Evolutionary conservation across 2,888 invertebrate genomes (phyloP).

Genomic region (Lasioglossum calceatum): DNA sequence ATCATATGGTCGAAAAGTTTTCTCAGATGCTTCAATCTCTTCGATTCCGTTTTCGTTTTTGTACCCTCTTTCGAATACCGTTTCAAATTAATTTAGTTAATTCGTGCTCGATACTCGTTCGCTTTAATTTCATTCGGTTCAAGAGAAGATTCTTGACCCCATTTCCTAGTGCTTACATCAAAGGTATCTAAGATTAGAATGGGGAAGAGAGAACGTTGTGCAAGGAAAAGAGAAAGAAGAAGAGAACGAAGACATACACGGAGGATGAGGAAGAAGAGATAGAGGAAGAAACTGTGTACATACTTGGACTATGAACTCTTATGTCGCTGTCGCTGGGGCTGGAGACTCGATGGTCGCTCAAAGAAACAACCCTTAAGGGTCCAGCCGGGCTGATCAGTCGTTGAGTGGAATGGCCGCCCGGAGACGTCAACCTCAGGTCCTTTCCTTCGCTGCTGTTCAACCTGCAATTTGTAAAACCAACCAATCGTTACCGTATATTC

Average conservation of each 20-base stretch:
- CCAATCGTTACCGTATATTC: no score
- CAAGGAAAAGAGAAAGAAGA: not conserved
- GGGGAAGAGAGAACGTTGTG: not conserved
- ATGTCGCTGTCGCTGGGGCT: conserved; percentile 80
- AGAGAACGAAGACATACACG: not conserved
- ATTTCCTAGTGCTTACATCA: not conserved
- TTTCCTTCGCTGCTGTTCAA: conserved; percentile 64
- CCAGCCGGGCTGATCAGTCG: conserved; percentile 76
- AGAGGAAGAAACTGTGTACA: conserved; percentile 51
- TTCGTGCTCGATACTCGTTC: not conserved
- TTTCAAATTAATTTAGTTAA: not conserved
- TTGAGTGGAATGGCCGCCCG: conserved; percentile 73
- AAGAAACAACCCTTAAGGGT: conserved; percentile 76
- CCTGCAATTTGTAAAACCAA: conserved; percentile 58
- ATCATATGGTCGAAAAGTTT: not conserved
- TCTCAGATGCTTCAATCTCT: not conserved
- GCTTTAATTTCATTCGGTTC: not conserved
- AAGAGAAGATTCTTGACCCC: not conserved
- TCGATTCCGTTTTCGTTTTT: not conserved
- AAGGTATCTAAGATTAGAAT: not conserved
- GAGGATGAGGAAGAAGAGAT: not conserved
- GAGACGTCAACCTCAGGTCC: conserved; percentile 74
- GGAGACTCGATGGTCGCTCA: conserved; percentile 79
- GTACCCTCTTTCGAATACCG: no score
- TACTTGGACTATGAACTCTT: conserved; percentile 77